Evolutionary conservation across 2,888 invertebrate genomes (phyloP), one percentile per base, ranked within the genome.

Genomic region (Eupithecia dodoneata): DNA sequence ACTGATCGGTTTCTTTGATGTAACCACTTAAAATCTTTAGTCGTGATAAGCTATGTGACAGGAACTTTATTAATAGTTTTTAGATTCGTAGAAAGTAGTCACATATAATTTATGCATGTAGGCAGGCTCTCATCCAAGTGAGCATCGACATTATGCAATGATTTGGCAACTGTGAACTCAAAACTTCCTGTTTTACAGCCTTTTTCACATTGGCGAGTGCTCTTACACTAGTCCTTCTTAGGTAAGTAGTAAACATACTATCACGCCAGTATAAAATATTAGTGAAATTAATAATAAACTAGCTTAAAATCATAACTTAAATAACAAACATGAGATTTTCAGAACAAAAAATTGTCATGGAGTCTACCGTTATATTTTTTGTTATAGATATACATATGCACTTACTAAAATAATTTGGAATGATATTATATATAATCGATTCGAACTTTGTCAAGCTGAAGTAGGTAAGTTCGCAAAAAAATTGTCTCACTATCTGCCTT

Each of bases 51-150:
- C 18, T 18, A 18, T 18, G 18, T 63, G 63, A 42, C 15, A 3
- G 41, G 13, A 30, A 66, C 3, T 42, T 42, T 15, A 66, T 42
- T 66, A 49, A 63, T 63, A 10, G 18, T 71, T 75, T 77, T 74
- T 67, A 77, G 73, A 79, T 78, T 76, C 71, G 75, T 80, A 82
- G 82, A 81, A 81, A 80, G 80, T 79, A 77, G 80, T 78, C 75
- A 76, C 73, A 66, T 74, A 67, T 41, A 76, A 82, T 78, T 80
- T 81, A 81, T 75, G 65, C 66, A 77, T 69, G 65, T 72, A 73
- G 70, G 41, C 65, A 79, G 70, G 70, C 73, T 75, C 78, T 76
- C 77, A 72, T 75, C 77, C 74, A 79, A 76, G 81, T 77, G 75
- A 72, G 52, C 71, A 52, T 52, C 30, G 10, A 65, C 76, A 72